These are phyloP conservation scores for Dioctria linearis DNA, from an alignment of 2,888 invertebrate genomes.

Conservation along the genomic window DNA sequence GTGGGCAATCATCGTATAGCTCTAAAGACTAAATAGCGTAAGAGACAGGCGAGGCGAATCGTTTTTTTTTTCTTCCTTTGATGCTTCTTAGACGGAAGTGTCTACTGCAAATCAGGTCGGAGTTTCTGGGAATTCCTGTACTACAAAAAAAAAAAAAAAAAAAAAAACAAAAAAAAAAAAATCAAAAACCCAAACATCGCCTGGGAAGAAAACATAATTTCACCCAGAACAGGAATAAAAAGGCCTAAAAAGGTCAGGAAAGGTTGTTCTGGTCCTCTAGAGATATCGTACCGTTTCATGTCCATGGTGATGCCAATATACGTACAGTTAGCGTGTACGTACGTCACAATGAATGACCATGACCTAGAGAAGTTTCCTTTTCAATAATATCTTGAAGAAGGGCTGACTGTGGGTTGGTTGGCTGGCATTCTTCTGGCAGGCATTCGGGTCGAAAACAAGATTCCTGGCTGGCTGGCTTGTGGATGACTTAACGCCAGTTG, in stretches of 20 bases:
- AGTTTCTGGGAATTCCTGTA: conserved; percentile 14
- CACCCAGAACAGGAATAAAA: conserved; percentile 32
- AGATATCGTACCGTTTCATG: conserved; percentile 25
- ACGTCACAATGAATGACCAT: conserved; percentile 50
- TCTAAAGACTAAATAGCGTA: conserved; percentile 8
- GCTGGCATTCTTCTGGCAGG: background rate
- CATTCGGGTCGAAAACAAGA: background rate
- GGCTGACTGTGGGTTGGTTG: conserved; percentile 12
- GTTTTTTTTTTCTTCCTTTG: background rate
- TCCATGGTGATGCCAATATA: background rate
- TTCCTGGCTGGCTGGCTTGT: background rate
- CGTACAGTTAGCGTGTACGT: conserved; percentile 8
- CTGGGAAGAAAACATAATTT: conserved; percentile 42
- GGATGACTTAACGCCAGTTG: conserved; percentile 25
- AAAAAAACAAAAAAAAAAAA: conserved; percentile 19
- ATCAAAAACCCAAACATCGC: conserved; percentile 38
- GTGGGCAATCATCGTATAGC: background rate
- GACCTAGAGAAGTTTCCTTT: conserved; percentile 51
- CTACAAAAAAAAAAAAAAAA: background rate
- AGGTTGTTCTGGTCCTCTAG: conserved; percentile 22
- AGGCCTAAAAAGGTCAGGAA: conserved; percentile 38
- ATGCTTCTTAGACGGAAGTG: conserved; percentile 32
- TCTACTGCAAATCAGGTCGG: conserved; percentile 23
- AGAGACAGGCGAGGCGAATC: background rate
- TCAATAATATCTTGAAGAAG: conserved; percentile 46